Evolutionary conservation across 2,888 invertebrate species (phyloP).

Genomic region (Cybosia mesomella): DNA sequence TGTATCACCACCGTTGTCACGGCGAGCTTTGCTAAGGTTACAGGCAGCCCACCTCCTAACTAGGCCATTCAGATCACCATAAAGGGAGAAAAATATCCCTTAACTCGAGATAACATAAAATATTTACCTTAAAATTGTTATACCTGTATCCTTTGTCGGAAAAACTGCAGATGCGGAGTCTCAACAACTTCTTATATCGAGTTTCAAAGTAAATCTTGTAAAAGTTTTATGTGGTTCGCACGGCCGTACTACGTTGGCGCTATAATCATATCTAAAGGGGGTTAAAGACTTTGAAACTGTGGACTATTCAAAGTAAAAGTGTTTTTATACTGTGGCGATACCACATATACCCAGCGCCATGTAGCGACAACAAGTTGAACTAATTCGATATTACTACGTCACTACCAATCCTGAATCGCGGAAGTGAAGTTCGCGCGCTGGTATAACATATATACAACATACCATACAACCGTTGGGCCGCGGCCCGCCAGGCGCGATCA

Average conservation of each 20-base stretch:
- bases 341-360: no score
- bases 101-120: conserved; percentile 3
- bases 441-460: no score
- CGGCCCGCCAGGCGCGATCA: no score
- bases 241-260: neutral
- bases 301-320: conserved; percentile 12
- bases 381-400: no score
- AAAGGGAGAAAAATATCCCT: neutral
- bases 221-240: conserved; percentile 23
- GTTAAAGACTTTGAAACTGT: neutral
- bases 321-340: no score
- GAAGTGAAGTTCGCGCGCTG: no score
- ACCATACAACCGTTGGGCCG: no score
- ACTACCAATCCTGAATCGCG: no score
- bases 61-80: neutral
- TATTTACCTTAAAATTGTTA: neutral
- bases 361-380: no score
- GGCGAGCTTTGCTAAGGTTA: neutral
- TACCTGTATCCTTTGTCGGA: neutral
- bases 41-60: neutral
- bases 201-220: conserved; percentile 22
- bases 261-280: conserved; percentile 8
- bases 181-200: conserved; percentile 18
- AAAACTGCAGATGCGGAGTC: conserved; percentile 9
- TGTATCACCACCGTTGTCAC: neutral